Conservation (phyloP, 2,113 vertebrate genomes). For the Phalacrocorax aristotelis region DNA sequence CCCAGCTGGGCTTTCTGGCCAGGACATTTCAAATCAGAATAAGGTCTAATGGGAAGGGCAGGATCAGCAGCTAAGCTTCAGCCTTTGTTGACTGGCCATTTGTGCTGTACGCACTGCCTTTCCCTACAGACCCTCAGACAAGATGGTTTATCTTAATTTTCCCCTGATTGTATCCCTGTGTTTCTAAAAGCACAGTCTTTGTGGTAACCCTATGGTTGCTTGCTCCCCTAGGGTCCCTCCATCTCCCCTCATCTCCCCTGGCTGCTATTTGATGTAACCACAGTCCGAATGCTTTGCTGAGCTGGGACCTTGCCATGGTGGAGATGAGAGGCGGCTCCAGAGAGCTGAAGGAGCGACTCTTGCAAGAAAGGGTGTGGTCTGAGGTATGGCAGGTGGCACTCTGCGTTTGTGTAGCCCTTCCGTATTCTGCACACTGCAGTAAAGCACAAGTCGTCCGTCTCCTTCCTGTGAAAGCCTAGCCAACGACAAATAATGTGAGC, state of each 20-base stretch:
- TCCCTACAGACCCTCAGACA: neutral
- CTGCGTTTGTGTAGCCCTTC: neutral
- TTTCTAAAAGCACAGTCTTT: neutral
- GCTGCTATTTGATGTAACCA: neutral
- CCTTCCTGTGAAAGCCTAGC: neutral
- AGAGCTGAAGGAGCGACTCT: neutral
- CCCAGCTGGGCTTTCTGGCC: neutral
- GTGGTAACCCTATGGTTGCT: neutral
- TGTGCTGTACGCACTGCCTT: neutral
- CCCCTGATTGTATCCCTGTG: neutral
- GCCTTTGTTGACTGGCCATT: neutral
- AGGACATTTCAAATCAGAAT: neutral
- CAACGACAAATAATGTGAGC: neutral
- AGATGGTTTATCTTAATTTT: neutral
- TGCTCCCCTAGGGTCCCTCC: neutral
- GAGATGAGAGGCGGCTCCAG: neutral
- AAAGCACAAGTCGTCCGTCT: neutral
- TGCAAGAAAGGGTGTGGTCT: neutral
- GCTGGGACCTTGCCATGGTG: neutral
- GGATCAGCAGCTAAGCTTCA: neutral
- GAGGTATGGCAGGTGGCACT: neutral
- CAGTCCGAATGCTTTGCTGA: neutral
- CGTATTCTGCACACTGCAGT: neutral
- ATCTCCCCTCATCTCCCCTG: neutral
- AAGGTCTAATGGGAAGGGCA: neutral